These are phyloP conservation scores for Cheilosia soror DNA, from an alignment of 2,888 invertebrate genomes.

Conservation along the genomic window DNA sequence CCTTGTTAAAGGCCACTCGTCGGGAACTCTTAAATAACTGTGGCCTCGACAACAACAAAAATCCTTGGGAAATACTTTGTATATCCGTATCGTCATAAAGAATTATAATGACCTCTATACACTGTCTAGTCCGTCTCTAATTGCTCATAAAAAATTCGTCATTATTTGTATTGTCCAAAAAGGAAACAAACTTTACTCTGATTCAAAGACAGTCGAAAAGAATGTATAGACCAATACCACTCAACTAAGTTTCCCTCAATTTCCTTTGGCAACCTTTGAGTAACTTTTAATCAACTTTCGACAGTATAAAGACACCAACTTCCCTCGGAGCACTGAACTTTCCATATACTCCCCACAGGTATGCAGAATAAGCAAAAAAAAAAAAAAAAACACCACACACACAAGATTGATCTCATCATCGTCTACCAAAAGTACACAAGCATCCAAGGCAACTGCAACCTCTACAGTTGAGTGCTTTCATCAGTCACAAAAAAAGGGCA, in stretches of 20 bases:
- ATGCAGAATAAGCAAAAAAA: not conserved
- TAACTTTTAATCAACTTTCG: not conserved
- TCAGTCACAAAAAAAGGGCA: constrained; percentile 55
- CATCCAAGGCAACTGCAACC: constrained; percentile 24
- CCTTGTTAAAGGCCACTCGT: no score
- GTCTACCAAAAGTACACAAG: constrained; percentile 38
- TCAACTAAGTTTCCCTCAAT: not conserved
- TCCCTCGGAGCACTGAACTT: constrained; percentile 24
- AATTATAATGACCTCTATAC: no score
- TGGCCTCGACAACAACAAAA: no score
- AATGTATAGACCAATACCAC: no score
- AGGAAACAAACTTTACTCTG: no score
- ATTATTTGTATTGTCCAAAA: no score
- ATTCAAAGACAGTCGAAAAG: no score
- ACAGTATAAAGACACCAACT: not conserved
- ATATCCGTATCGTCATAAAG: no score
- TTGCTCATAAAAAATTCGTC: no score
- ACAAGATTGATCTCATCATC: constrained; percentile 35
- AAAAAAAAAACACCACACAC: not conserved
- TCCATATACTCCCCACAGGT: not conserved
- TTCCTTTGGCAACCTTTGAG: not conserved
- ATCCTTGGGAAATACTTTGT: no score
- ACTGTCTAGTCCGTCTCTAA: no score
- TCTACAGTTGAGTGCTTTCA: constrained; percentile 50
- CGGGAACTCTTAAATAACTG: no score